Evolutionary conservation across 1,140 invertebrate species (phyloP), one percentile per base, ranked within the genome.

Genomic region (Lepeophtheirus salmonis): DNA sequence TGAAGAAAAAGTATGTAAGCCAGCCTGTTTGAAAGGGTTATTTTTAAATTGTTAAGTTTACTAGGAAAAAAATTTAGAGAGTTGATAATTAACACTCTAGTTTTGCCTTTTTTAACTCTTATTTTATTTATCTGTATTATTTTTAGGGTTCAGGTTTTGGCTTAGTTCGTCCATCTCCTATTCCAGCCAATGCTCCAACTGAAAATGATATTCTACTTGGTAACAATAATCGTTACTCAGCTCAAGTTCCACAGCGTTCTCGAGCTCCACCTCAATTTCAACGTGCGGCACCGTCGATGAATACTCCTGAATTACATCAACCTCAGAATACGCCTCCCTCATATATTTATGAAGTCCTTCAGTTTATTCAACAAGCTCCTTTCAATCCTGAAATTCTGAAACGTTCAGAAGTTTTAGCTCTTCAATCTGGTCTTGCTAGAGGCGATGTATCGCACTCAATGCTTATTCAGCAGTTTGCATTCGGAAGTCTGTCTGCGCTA

Each of bases 131-230:
- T 41, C n/a, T n/a, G n/a, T n/a, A n/a, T n/a, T 41, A 41, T 41
- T 41, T 41, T n/a, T n/a, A 41, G 30, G 30, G 6, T 41, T n/a
- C 30, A 6, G 30, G 30, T 41, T 41, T 41, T n/a, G 30, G 30
- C n/a, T 41, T 25, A 10, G 17, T 57, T 25, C 56, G 62, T 51
- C 50, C 20, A 30, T 63, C 26, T 24, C 57, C 20, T 20, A 59
- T 26, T 41, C 55, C 55, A 6, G 26, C 23, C 22, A 63, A 62
- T 60, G 64, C 61, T 6, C 64, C 63, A 13, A 65, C 64, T 41
- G 64, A 65, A 48, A 63, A 65, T 30, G 64, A 65, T 57, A 60
- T 65, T 50, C 56, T 65, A 18, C 52, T 60, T 18, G 52, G 52
- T 2, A 20, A 16, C 52, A 57, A 57, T 57, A 16, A 16, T 2